phyloP scores from a whole-genome alignment of 2,113 vertebrate species.

The Micromys minutus region DNA sequence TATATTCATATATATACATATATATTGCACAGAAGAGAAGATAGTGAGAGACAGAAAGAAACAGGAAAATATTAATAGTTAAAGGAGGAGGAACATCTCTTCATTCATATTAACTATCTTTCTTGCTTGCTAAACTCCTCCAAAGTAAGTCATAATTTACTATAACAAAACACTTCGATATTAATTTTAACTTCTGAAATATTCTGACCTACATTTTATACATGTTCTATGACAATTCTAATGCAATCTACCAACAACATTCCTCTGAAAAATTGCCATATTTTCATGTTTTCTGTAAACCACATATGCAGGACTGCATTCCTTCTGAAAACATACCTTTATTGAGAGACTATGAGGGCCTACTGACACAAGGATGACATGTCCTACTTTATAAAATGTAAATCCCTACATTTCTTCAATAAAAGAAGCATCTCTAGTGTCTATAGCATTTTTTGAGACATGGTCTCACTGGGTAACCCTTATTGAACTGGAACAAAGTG shows the following conservation, averaged over 20 bases:
- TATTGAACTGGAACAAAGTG: neutral
- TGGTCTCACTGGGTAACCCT: neutral
- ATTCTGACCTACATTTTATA: neutral
- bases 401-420: constrained; percentile 39
- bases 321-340: neutral
- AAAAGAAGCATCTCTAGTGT: constrained; percentile 24
- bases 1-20: neutral
- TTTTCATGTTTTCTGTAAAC: neutral
- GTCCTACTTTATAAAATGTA: neutral
- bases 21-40: neutral
- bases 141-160: neutral
- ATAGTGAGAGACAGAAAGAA: neutral
- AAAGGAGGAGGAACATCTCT: neutral
- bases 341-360: neutral
- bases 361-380: neutral
- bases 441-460: neutral
- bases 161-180: neutral
- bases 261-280: neutral
- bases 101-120: neutral
- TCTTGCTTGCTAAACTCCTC: neutral
- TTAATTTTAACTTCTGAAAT: constrained; percentile 45
- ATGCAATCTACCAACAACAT: neutral
- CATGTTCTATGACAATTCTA: neutral
- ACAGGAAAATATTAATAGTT: neutral
- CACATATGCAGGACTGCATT: neutral